Evolutionary conservation across 2,888 invertebrate genomes (phyloP).

Genomic region (Gisinianus flammeolus): DNA sequence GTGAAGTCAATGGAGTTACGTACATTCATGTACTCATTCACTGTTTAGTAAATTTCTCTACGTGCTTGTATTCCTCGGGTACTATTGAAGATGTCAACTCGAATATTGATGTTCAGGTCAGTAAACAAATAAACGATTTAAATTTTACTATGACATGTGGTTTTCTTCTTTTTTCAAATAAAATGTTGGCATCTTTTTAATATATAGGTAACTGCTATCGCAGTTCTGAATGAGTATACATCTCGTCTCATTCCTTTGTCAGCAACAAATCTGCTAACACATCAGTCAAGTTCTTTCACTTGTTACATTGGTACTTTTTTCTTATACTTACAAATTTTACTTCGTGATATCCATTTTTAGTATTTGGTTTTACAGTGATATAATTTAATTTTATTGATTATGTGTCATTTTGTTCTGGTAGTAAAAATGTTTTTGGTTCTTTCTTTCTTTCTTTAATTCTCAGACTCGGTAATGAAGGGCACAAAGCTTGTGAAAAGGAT

Average conservation of each 20-base stretch:
- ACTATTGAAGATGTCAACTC: conserved; percentile 28
- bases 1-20: conserved; percentile 24
- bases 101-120: conserved; percentile 36
- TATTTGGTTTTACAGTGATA: not conserved
- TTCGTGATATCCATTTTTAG: not conserved
- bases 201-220: conserved; percentile 31
- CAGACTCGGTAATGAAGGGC: conserved; percentile 40
- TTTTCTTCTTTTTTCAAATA: too few relatives aligned
- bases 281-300: conserved; percentile 36
- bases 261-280: conserved; percentile 19
- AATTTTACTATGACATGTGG: not conserved
- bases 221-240: conserved; percentile 29
- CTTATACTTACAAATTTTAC: not conserved
- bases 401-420: not conserved
- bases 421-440: not conserved
- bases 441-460: not conserved
- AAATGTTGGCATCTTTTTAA: too few relatives aligned
- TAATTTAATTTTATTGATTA: not conserved
- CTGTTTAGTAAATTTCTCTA: conserved; percentile 32
- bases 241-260: conserved; percentile 32
- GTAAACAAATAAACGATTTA: not conserved
- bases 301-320: conserved; percentile 37
- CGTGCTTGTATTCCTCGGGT: conserved; percentile 27
- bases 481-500: conserved; percentile 35
- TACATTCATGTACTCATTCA: conserved; percentile 29